Conservation (phyloP, 2,113 vertebrate species). For the Gobius niger region DNA sequence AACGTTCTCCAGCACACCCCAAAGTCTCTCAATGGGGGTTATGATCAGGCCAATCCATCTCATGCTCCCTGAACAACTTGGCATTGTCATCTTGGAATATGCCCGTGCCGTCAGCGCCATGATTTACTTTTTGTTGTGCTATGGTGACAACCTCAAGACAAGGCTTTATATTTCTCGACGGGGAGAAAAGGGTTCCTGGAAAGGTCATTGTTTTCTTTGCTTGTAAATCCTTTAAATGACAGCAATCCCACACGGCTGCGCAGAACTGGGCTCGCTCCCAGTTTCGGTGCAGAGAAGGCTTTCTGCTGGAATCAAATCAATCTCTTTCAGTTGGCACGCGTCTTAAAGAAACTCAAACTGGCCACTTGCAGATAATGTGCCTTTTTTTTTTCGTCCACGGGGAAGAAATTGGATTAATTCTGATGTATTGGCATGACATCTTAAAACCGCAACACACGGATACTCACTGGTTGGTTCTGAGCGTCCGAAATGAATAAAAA, state of each 20-base stretch:
- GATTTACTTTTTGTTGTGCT: too few species aligned
- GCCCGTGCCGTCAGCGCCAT: too few species aligned
- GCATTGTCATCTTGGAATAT: too few species aligned
- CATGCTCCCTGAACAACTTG: too few species aligned
- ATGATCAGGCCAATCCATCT: too few species aligned
- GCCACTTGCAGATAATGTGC: not conserved
- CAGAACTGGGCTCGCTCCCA: slow-evolving; percentile 4
- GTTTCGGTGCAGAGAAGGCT: not conserved
- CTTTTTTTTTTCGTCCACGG: not conserved
- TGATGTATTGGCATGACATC: not conserved
- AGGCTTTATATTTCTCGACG: too few species aligned
- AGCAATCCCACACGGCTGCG: not conserved
- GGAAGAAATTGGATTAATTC: not conserved
- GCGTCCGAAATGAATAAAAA: not conserved
- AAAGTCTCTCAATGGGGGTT: too few species aligned
- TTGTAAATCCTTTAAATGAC: not conserved
- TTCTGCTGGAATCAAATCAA: slow-evolving; percentile 18
- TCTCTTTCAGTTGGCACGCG: slow-evolving; percentile 10
- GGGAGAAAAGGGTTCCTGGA: not conserved
- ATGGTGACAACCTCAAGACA: too few species aligned
- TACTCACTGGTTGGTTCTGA: not conserved
- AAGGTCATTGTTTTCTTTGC: not conserved
- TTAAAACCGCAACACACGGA: not conserved
- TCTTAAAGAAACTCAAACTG: slow-evolving; percentile 3
- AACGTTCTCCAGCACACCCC: too few species aligned